Percentiles rank a stretch among this genome's conserved stretches.
These are phyloP conservation scores for Mesocricetus auratus DNA, from an alignment of 2,113 vertebrate species.

Conservation along the genomic window DNA sequence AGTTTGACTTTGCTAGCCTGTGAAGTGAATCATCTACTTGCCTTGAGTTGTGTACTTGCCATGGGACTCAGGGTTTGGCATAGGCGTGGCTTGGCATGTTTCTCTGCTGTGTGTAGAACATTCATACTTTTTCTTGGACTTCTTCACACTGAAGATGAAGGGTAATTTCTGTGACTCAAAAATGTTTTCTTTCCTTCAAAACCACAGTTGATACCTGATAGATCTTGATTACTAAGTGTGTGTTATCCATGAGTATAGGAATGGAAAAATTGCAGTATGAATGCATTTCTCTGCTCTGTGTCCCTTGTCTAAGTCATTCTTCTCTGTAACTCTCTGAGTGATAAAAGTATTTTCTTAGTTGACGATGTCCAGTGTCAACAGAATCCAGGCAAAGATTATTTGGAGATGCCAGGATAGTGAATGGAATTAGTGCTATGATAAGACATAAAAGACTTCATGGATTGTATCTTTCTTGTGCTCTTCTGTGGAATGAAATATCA, in stretches of 20 bases:
- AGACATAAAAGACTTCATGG: background rate
- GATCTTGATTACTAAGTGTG: background rate
- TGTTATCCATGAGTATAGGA: background rate
- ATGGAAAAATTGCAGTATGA: background rate
- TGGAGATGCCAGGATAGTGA: background rate
- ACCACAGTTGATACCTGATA: background rate
- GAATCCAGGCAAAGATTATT: background rate
- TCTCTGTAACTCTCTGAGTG: background rate
- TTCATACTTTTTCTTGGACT: background rate
- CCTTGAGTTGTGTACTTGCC: background rate
- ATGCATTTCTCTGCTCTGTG: background rate
- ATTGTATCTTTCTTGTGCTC: background rate
- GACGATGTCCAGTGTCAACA: background rate
- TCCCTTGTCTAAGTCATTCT: background rate
- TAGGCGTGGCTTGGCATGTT: too few species aligned
- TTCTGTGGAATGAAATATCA: background rate
- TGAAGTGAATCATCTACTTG: background rate
- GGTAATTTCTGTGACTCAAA: background rate
- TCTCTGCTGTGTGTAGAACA: background rate
- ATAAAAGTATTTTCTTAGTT: background rate
- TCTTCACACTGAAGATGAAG: background rate
- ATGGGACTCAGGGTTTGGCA: background rate
- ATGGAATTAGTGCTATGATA: fast-evolving
- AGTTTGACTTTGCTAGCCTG: background rate
- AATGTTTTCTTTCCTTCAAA: background rate